Evolutionary conservation across 2,797 vertebrate genomes (phyloP).

Genomic region (Aldrovandia affinis): DNA sequence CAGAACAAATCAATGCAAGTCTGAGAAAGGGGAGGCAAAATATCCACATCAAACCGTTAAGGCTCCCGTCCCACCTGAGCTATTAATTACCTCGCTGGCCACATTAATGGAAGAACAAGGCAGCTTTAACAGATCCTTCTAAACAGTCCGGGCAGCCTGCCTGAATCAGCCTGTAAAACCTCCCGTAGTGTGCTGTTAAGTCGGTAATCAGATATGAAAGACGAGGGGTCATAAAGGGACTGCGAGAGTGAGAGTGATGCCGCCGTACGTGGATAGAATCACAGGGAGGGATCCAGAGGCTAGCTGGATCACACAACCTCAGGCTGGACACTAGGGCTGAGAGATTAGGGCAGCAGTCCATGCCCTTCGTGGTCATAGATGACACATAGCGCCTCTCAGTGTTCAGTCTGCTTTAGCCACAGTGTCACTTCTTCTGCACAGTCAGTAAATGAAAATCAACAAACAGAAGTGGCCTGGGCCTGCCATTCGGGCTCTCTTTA

Average conservation of each 20-base stretch:
- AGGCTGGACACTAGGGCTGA: neutral
- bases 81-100: conserved; percentile 34
- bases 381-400: neutral
- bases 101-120: conserved; percentile 32
- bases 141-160: conserved; percentile 21
- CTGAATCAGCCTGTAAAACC: conserved; percentile 18
- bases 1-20: neutral
- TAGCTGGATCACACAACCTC: neutral
- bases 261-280: no score
- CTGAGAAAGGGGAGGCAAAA: neutral
- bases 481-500: neutral
- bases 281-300: neutral
- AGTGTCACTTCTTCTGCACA: neutral
- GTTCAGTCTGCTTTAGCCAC: neutral
- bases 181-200: conserved; percentile 11
- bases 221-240: no score
- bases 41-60: conserved; percentile 11
- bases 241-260: neutral
- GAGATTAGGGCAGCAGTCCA: neutral
- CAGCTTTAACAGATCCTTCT: conserved; percentile 34
- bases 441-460: neutral
- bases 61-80: neutral
- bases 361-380: neutral
- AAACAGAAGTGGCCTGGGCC: neutral
- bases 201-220: conserved; percentile 16